Evolutionary conservation across 1,140 invertebrate genomes (phyloP), one percentile per base, ranked within the genome.

Genomic region (Aporrectodea caliginosa): DNA sequence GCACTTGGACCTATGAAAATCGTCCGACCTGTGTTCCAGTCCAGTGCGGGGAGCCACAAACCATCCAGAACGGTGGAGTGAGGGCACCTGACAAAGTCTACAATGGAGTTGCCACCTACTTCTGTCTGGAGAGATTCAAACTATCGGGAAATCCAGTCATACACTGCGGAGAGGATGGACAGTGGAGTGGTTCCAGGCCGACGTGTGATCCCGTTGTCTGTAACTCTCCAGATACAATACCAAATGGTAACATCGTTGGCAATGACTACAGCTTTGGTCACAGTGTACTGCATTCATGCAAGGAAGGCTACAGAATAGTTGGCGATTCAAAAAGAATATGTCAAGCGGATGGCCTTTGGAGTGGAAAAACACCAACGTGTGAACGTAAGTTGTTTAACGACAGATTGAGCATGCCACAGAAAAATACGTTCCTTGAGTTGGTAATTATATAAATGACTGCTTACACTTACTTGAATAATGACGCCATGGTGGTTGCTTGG

Each of bases 281-380:
- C 0, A 87, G 85, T 0, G 93, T 96, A 75, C 89, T 90, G 22
- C 97, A 96, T 86, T 86, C 89, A 6, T 98, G 96, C 85, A 93
- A 94, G 0, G 91, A 92, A 82, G 96, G 94, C 6, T 92, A 94
- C 84, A 93, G 93, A 90, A 87, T 97, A 0, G 84, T 93, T n/a
- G 95, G 95, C 69, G 90, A 91, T 73, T 89, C 89, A 69, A 91
- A 87, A 27, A 90, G 94, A 82, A 91, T 89, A 1, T 97, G 95
- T 87, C 92, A 92, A 1, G 90, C 91, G 70, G 93, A 95, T 78
- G 94, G 94, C 2, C 93, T 92, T 84, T 97, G 95, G 95, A 95
- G 93, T 0, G 92, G 92, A 34, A 91, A 92, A 80, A 92, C 93
- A 68, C 95, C 95, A 0, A 91, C 92, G 31, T 98, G 95, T 86